Base-by-base conservation (phyloP, 2,113 vertebrate genomes). In the Noctilio leporinus region DNA sequence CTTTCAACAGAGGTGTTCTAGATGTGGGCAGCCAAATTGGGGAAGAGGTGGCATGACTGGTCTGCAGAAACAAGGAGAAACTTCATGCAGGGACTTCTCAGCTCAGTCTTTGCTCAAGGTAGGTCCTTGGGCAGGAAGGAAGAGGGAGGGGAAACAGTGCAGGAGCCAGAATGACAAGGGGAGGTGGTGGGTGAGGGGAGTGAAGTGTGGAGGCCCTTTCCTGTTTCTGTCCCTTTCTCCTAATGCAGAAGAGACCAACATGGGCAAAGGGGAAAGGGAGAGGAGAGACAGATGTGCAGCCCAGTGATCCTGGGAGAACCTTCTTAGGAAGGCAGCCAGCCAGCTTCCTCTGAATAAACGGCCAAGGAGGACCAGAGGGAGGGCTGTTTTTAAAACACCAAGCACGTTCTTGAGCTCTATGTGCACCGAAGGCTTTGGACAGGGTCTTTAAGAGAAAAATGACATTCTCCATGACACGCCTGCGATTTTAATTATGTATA, bases 371-470 rank as follows among this genome's bases (percentile, higher is more conserved):
- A 94, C 96, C 83, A 35, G 89, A 94, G 89, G 90, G 86, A 92
- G 93, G 78, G 43, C 89, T 78, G 88, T 93, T 81, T 84, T 97
- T 97, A 92, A 96, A 94, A 97, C 75, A 47, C 97, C 76, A 38
- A 93, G 89, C 95, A 97, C 95, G 93, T 97, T 70, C 93, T 28
- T 24, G 69, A 96, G 88, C 87, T 82, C 85, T 20, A 0, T 96
- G 93, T 83, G 85, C 77, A 88, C 89, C 3, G 16, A 73, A 96
- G 91, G 87, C 77, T 97, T 78, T 88, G 92, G 96, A 96, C 12
- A 24, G 95, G 4, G 45, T 94, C 95, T 94, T 96, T 83, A 96
- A 93, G 93, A 96, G 96, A 97, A 96, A 97, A 97, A 97, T 97
- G 89, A 96, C 93, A 96, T 96, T 97, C 95, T 96, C 90, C 65